Conservation (phyloP, 2,888 invertebrate genomes). For the Drosophila suboccidentalis region DNA sequence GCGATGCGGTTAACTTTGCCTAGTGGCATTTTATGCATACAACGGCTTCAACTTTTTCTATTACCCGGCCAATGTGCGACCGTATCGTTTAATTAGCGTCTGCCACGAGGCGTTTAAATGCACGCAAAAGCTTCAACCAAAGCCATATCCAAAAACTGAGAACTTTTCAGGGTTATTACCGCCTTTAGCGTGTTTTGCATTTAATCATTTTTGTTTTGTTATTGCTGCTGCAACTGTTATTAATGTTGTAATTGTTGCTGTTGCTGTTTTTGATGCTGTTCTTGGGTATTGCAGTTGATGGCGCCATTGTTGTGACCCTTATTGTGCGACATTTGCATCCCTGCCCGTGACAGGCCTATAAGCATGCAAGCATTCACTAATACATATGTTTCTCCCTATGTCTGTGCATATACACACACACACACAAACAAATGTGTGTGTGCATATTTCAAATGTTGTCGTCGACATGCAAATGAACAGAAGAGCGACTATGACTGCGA, state of each 20-base stretch:
- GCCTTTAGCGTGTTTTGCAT: conserved; percentile 69
- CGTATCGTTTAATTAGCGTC: conserved; percentile 73
- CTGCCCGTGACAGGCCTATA: conserved; percentile 41
- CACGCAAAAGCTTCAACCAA: conserved; percentile 22
- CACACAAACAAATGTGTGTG: neutral
- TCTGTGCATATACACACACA: neutral
- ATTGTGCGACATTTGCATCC: conserved; percentile 66
- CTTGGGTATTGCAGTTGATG: conserved; percentile 42
- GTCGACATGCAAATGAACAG: conserved; percentile 50
- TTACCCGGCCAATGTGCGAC: conserved; percentile 45
- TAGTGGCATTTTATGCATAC: conserved; percentile 69
- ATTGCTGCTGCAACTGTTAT: conserved; percentile 8
- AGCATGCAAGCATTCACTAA: conserved; percentile 13
- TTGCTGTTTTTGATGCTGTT: conserved; percentile 27
- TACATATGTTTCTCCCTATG: conserved; percentile 4
- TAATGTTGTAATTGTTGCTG: conserved; percentile 18
- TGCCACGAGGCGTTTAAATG: conserved; percentile 50
- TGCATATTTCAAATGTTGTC: conserved; percentile 60
- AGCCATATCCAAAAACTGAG: neutral
- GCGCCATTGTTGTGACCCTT: conserved; percentile 71
- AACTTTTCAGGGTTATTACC: conserved; percentile 40
- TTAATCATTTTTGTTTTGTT: conserved; percentile 60
- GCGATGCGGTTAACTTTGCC: conserved; percentile 55
- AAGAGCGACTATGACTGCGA: conserved; percentile 22
- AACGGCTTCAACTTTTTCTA: conserved; percentile 64